phyloP scores from a whole-genome alignment of 2,888 invertebrate genomes.

The Alentia gelatinosa region DNA sequence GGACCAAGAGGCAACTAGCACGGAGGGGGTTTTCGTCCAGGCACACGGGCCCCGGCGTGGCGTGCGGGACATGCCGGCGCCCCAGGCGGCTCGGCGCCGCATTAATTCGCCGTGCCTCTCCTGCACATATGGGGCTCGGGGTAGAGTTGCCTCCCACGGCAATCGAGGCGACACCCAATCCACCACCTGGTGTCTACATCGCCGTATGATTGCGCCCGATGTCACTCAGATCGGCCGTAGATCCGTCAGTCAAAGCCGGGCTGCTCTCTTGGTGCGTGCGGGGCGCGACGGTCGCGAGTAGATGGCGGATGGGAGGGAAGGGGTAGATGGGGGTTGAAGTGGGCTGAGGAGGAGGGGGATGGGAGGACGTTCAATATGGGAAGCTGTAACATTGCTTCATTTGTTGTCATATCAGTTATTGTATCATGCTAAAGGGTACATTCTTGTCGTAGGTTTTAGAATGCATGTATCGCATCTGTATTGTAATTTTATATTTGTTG shows the following conservation, averaged over 20 bases:
- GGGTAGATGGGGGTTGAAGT: too few species aligned
- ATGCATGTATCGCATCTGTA: too few species aligned
- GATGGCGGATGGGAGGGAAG: not conserved
- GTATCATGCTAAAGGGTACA: too few species aligned
- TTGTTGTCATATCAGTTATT: too few species aligned
- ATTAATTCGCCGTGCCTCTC: slow-evolving; percentile 25
- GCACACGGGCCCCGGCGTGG: too few species aligned
- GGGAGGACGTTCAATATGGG: too few species aligned
- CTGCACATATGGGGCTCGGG: slow-evolving; percentile 42
- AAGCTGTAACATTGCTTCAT: too few species aligned
- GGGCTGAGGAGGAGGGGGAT: too few species aligned
- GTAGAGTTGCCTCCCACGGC: slow-evolving; percentile 45
- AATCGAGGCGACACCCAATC: slow-evolving; percentile 9
- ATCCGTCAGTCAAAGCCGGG: not conserved
- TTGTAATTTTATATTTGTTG: too few species aligned
- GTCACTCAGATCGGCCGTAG: slow-evolving; percentile 1
- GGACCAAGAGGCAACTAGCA: too few species aligned
- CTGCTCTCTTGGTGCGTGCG: not conserved
- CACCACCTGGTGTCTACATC: not conserved
- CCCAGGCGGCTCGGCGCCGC: not conserved
- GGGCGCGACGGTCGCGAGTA: not conserved
- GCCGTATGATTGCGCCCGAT: not conserved
- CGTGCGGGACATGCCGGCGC: slow-evolving; percentile 15
- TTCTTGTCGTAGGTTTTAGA: too few species aligned
- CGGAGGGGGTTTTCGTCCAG: too few species aligned